These are phyloP conservation scores for Himalopsyche kuldschensis DNA, from an alignment of 2,888 invertebrate species.

Conservation along the genomic window DNA sequence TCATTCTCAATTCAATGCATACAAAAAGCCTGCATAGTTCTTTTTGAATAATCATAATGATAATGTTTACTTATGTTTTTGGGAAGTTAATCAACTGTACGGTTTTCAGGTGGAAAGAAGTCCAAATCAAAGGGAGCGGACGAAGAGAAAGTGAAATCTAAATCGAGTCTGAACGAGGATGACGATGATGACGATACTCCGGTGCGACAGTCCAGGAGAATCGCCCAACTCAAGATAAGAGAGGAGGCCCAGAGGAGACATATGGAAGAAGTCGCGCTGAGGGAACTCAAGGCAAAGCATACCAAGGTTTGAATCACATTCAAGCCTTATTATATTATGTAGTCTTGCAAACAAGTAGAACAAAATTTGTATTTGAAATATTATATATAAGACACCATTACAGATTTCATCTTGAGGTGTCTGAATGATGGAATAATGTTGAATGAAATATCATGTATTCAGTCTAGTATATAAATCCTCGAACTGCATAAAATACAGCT, in stretches of 20 bases:
- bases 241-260: slow-evolving; percentile 80
- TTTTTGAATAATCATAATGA: no score
- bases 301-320: slow-evolving; percentile 48
- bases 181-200: slow-evolving; percentile 53
- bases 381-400: slow-evolving; percentile 26
- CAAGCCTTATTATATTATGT: background rate
- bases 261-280: slow-evolving; percentile 72
- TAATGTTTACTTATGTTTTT: no score
- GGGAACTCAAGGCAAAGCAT: slow-evolving; percentile 67
- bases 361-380: no score
- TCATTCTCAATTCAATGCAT: no score
- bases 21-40: no score
- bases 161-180: background rate
- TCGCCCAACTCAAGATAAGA: slow-evolving; percentile 84
- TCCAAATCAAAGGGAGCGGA: slow-evolving; percentile 8
- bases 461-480: background rate
- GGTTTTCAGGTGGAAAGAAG: slow-evolving; percentile 8
- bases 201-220: slow-evolving; percentile 79
- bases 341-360: background rate
- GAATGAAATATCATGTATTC: background rate
- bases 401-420: background rate
- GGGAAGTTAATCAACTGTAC: background rate
- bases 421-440: background rate
- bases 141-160: slow-evolving; percentile 3
- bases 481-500: background rate